phyloP scores from a whole-genome alignment of 2,113 vertebrate genomes.

The Pycnonotus jocosus region DNA sequence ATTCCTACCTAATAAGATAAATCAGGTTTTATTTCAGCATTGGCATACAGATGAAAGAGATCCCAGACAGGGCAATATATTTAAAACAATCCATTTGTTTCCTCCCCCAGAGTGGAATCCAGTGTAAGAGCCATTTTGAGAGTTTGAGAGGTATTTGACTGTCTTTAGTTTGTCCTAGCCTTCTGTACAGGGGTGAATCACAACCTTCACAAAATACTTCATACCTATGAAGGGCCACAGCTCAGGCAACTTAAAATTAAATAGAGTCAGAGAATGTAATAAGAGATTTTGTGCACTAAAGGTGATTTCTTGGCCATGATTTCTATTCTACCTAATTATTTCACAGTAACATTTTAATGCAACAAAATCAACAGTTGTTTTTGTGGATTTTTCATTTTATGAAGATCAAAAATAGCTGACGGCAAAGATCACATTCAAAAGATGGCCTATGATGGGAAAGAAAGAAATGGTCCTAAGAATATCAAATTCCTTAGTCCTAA shows the following conservation, averaged over 20 bases:
- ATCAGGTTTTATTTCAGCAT: slow-evolving; percentile 36
- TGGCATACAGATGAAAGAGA: slow-evolving; percentile 52
- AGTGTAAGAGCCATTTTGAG: slow-evolving; percentile 6
- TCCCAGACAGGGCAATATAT: slow-evolving; percentile 10
- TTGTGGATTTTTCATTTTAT: background rate
- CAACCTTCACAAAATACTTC: background rate
- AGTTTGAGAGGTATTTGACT: background rate
- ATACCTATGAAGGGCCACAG: background rate
- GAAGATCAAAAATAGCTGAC: background rate
- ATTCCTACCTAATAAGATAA: slow-evolving; percentile 55
- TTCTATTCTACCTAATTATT: background rate
- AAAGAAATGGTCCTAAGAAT: background rate
- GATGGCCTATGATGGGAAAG: background rate
- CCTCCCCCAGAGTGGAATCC: background rate
- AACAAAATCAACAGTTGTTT: background rate
- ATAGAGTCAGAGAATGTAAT: background rate
- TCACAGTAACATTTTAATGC: background rate
- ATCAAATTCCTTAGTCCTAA: background rate
- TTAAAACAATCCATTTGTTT: slow-evolving; percentile 48
- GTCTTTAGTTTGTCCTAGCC: background rate
- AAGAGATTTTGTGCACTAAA: background rate
- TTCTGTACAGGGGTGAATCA: background rate
- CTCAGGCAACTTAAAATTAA: background rate
- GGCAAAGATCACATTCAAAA: background rate
- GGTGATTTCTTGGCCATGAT: background rate